Percentiles rank a stretch among this genome's conserved stretches.
These are phyloP conservation scores for Drosophila tani DNA, from an alignment of 1,140 invertebrate species.

Conservation along the genomic window DNA sequence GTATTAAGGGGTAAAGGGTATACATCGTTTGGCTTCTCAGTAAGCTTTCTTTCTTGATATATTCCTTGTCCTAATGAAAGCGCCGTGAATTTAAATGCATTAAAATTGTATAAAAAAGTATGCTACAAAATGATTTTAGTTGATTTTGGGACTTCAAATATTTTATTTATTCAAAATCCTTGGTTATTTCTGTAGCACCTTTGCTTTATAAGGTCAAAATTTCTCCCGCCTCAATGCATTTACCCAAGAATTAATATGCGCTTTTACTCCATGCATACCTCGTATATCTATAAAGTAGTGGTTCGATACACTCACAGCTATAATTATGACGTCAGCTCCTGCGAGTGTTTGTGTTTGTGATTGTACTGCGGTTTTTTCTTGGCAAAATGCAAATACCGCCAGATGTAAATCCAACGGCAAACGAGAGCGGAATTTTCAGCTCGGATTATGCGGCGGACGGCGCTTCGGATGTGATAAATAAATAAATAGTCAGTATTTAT, in stretches of 20 bases:
- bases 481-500: conserved; percentile 4
- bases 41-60: too few relatives aligned
- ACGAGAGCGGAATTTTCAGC: neutral
- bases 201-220: too few relatives aligned
- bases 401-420: conserved; percentile 52
- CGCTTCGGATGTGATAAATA: conserved; percentile 15
- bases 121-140: too few relatives aligned
- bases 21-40: too few relatives aligned
- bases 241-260: neutral
- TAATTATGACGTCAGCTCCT: conserved; percentile 67
- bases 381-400: conserved; percentile 52
- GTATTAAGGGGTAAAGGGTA: too few relatives aligned
- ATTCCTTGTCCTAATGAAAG: too few relatives aligned
- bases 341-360: conserved; percentile 4
- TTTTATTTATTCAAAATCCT: neutral
- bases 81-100: too few relatives aligned
- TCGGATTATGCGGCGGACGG: conserved; percentile 39
- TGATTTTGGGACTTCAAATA: neutral
- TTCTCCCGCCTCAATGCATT: too few relatives aligned
- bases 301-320: conserved; percentile 39
- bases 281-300: conserved; percentile 46
- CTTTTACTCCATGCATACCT: too few relatives aligned
- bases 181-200: too few relatives aligned
- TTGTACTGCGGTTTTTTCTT: conserved; percentile 25
- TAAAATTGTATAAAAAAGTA: too few relatives aligned